Evolutionary conservation across 2,888 invertebrate genomes (phyloP), one percentile per base, ranked within the genome.

Genomic region (Bellardia bayeri): DNA sequence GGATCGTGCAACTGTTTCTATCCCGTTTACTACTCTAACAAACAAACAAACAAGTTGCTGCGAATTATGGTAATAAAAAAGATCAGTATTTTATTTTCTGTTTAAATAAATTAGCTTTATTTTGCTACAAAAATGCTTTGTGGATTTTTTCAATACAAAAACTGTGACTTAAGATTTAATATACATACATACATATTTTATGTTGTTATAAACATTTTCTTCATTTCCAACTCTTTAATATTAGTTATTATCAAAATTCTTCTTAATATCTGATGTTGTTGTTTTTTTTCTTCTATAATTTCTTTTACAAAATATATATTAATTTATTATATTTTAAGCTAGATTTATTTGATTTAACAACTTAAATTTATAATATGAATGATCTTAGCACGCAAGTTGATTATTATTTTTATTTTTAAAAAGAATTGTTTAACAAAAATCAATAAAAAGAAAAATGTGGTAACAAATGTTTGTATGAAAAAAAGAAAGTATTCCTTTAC

Each of bases 91-190:
- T 40, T 8, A 54, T 45, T 69, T 56, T 80, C 45, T 85, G 61
- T 81, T 81, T 78, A 72, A 87, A 87, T 74, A 80, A 58, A 76
- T 83, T 76, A 75, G 1, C 72, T 81, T 87, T 83, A 71, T 71
- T 84, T 84, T 72, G 54, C 72, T 82, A 75, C 82, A 82, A 82
- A 82, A 82, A 23, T 80, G 49, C 42, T 80, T 85, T 76, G 54
- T 69, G 69, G 75, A 76, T 66, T 83, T 80, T 58, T 64, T 82
- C 56, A 71, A 82, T 83, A 87, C 75, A 82, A 82, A 87, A 83
- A 76, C n/a, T 49, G 51, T 74, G 9, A 66, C 87, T 78, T 81
- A 87, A 61, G 69, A 71, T 68, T 58, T 61, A 66, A 49, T 45
- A 68, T 51, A 63, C 51, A 56, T 63, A 63, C 51, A 56, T 63